phyloP scores from a whole-genome alignment of 1,140 invertebrate genomes.

The Arion vulgaris region DNA sequence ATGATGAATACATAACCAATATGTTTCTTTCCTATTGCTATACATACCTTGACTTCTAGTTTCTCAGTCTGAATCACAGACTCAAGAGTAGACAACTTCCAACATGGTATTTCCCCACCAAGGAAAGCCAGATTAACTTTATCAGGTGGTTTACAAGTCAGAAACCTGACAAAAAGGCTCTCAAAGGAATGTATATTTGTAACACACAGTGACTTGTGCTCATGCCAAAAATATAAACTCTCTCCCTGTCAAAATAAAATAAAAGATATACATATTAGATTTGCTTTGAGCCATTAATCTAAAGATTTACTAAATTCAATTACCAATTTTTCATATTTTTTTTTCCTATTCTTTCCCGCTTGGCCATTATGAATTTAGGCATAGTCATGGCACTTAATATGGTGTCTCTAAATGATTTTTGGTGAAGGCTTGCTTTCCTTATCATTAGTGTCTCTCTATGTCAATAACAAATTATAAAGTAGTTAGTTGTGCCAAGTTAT shows the following conservation, averaged over 20 bases:
- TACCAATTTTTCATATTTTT: no score
- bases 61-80: neutral
- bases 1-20: no score
- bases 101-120: neutral
- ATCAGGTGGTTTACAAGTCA: slow-evolving; percentile 18
- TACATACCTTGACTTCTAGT: neutral
- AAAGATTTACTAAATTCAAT: neutral
- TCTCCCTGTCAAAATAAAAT: slow-evolving; percentile 33
- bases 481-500: no score
- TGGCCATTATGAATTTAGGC: no score
- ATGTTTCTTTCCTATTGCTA: neutral
- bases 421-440: no score
- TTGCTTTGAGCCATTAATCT: no score
- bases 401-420: no score
- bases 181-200: slow-evolving; percentile 32
- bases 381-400: no score
- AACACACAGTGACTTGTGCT: slow-evolving; percentile 29
- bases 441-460: no score
- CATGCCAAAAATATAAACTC: slow-evolving; percentile 24
- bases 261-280: no score
- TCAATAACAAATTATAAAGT: no score
- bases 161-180: neutral
- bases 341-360: no score
- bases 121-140: slow-evolving; percentile 16
- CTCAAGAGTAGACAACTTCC: neutral